Conservation (phyloP, 2,113 vertebrate genomes). For the Cygnus buccinator region DNA sequence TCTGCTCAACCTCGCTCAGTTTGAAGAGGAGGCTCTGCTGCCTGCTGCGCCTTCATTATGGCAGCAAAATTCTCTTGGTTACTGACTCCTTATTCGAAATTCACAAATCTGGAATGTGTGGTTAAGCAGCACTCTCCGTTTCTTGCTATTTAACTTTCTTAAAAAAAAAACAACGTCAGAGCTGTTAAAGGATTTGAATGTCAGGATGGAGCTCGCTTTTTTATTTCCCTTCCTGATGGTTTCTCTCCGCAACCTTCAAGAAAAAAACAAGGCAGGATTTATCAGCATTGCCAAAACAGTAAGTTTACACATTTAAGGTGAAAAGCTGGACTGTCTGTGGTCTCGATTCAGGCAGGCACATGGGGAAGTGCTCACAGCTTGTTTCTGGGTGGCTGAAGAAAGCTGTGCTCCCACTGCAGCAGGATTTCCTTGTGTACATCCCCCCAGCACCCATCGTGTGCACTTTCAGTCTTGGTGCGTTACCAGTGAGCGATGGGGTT, state of each 20-base stretch:
- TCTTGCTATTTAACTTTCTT: not conserved
- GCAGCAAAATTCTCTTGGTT: not conserved
- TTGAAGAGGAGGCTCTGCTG: not conserved
- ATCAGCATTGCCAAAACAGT: not conserved
- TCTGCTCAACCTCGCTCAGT: not conserved
- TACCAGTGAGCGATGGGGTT: not conserved
- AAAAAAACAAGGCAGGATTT: not conserved
- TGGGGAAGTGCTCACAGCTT: accelerated
- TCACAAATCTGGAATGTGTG: not conserved
- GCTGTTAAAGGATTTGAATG: not conserved
- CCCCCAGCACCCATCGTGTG: not conserved
- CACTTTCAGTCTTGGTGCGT: not conserved
- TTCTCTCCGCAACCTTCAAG: not conserved
- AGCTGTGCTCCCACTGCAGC: not conserved
- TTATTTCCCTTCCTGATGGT: not conserved
- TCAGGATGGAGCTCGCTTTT: not conserved
- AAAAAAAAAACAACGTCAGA: not conserved
- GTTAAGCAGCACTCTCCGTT: not conserved
- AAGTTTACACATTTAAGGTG: not conserved
- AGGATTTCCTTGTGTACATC: not conserved
- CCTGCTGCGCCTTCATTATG: not conserved
- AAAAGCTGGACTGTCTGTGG: not conserved
- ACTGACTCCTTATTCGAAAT: not conserved
- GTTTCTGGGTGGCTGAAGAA: not conserved
- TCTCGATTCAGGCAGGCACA: not conserved